Percentiles rank a stretch among this genome's conserved stretches.
These are phyloP conservation scores for Enteromius thamalakanensis DNA, from an alignment of 2,797 vertebrate genomes.

Conservation along the genomic window DNA sequence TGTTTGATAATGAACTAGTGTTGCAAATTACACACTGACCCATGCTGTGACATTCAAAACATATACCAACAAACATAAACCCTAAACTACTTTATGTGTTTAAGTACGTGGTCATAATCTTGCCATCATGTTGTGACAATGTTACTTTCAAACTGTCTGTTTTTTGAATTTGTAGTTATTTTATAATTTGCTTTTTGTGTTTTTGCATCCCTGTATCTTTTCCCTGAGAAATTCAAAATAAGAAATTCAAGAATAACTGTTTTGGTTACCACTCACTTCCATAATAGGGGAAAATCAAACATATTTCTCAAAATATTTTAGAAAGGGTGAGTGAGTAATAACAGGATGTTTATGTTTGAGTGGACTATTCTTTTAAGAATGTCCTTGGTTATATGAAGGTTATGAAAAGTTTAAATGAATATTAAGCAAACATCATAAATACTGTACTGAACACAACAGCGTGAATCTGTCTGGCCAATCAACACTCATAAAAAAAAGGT, in stretches of 20 bases:
- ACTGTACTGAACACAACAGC: background rate
- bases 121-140: background rate
- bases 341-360: background rate
- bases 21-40: constrained; percentile 33
- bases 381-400: background rate
- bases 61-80: constrained; percentile 23
- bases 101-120: background rate
- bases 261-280: background rate
- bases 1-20: constrained; percentile 35
- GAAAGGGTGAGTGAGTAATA: background rate
- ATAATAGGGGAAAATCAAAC: background rate
- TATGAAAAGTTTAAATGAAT: background rate
- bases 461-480: background rate
- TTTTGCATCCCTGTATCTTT: background rate
- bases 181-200: background rate
- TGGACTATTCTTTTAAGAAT: no score
- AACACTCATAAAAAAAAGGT: no score
- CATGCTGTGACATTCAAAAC: constrained; percentile 35
- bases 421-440: background rate
- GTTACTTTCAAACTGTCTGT: background rate
- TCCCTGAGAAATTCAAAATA: background rate
- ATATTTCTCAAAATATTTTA: background rate
- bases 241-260: background rate
- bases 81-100: background rate
- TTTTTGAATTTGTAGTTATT: background rate